Evolutionary conservation across 2,113 vertebrate genomes (phyloP).

Genomic region (Dromaius novaehollandiae): DNA sequence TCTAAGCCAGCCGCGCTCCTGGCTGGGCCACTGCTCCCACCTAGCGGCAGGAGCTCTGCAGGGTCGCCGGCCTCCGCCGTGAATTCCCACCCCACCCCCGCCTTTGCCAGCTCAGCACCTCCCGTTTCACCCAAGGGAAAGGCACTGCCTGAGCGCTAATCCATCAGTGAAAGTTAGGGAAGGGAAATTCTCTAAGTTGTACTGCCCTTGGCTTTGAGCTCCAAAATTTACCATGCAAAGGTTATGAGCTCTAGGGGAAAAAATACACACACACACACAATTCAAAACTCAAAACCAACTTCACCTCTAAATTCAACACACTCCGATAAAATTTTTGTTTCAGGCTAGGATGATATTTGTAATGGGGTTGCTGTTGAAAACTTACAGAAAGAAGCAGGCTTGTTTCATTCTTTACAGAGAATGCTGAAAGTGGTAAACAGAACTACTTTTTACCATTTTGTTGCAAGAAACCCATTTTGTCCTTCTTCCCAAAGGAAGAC

Average conservation of each 20-base stretch:
- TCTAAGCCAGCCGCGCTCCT: too few relatives aligned
- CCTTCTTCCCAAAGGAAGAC: too few relatives aligned
- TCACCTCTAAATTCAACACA: not conserved
- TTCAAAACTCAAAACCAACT: not conserved
- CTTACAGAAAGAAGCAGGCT: not conserved
- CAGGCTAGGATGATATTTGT: not conserved
- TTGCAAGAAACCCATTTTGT: too few relatives aligned
- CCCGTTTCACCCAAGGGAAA: not conserved
- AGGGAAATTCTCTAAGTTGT: not conserved
- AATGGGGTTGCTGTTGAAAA: not conserved
- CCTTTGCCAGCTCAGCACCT: too few relatives aligned
- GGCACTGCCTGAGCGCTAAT: not conserved
- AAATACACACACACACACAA: too few relatives aligned
- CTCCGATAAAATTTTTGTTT: not conserved
- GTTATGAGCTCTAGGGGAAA: too few relatives aligned
- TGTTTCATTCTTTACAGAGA: not conserved
- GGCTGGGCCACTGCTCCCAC: not conserved
- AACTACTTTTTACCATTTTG: not conserved
- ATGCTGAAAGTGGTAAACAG: not conserved
- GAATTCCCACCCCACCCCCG: not conserved
- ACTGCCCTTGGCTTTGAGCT: not conserved
- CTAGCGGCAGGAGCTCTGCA: not conserved
- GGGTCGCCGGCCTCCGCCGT: not conserved
- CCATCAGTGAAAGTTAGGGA: not conserved
- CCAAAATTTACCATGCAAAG: not conserved